Base-by-base conservation (phyloP, 2,888 invertebrate genomes). In the Troides oblongomaculatus region DNA sequence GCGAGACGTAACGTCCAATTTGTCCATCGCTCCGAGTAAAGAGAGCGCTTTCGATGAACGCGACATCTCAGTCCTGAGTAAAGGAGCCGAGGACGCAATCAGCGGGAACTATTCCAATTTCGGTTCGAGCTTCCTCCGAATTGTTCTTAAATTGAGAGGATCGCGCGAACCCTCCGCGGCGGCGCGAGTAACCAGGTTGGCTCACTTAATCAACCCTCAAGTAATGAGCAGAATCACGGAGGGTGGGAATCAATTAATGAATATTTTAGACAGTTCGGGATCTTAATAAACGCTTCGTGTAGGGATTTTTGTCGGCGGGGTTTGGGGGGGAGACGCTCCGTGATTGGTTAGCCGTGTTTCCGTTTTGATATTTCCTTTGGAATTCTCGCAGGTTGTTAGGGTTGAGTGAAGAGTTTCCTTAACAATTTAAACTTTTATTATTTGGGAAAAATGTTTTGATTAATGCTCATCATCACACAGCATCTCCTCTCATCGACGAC, bases 201-300 rank as follows among this genome's bases (percentile, higher is more conserved):
- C 81, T 78, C 83, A 79, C 88, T 89, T 87, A 89, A 90, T 90
- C 90, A 90, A 90, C 89, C 88, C 89, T 81, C 85, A 81, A 85
- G 86, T 88, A 90, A 88, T 88, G 85, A 90, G 87, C 86, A 86
- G 84, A 84, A 87, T 87, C 85, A 86, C 77, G 81, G 84, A 82
- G 87, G 87, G 86, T 77, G 84, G 69, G 88, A 86, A 91, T 90
- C 91, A 90, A 92, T 92, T 92, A 92, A 91, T 91, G 90, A 90
- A 90, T 90, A 91, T 90, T 90, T 90, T 83, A 87, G 81, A 82
- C 81, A 77, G 73, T 78, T 76, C 81, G 80, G 83, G 84, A 85
- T 88, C 91, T 90, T 91, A 90, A 90, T 90, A 90, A 90, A 89
- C 88, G 89, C 83, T 85, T 81, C 87, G 84, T 87, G 89, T 84